A percentile compares a stretch with the other conserved stretches of the same genome.
phyloP scores from a whole-genome alignment of 2,888 invertebrate genomes.

The Orchestes rusci region DNA sequence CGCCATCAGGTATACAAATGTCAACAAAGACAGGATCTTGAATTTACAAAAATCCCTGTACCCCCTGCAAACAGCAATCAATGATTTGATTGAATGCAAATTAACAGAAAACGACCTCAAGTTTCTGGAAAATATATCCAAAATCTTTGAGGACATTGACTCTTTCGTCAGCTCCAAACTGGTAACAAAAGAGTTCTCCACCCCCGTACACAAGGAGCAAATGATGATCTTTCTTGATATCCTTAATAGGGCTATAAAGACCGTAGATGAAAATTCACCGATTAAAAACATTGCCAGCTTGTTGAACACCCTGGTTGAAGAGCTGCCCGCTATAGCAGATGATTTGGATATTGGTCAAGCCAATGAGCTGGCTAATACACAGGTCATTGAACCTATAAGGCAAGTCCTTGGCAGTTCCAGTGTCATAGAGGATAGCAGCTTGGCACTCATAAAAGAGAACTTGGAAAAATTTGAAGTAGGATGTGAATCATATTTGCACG shows the following conservation, averaged over 20 bases:
- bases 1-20: slow-evolving; percentile 33
- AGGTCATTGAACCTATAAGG: slow-evolving; percentile 15
- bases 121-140: slow-evolving; percentile 30
- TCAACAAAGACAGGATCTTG: slow-evolving; percentile 32
- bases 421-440: neutral
- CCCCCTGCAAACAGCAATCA: slow-evolving; percentile 37
- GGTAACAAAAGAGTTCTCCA: slow-evolving; percentile 15
- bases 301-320: slow-evolving; percentile 29
- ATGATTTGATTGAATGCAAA: slow-evolving; percentile 36
- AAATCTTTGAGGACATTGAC: slow-evolving; percentile 31
- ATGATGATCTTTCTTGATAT: slow-evolving; percentile 29
- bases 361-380: slow-evolving; percentile 23
- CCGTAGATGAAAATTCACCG: slow-evolving; percentile 29
- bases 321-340: slow-evolving; percentile 31
- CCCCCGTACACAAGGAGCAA: slow-evolving; percentile 26
- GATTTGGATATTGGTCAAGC: slow-evolving; percentile 33
- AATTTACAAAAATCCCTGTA: slow-evolving; percentile 37
- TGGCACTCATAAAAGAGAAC: slow-evolving; percentile 13
- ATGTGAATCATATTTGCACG: slow-evolving; percentile 16
- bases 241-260: slow-evolving; percentile 28
- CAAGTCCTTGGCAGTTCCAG: neutral
- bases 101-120: slow-evolving; percentile 32
- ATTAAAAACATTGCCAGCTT: slow-evolving; percentile 30
- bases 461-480: slow-evolving; percentile 15
- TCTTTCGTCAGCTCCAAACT: slow-evolving; percentile 27